Evolutionary conservation across 2,888 invertebrate genomes (phyloP), one percentile per base, ranked within the genome.

Genomic region (Zygogramma bicolorata): DNA sequence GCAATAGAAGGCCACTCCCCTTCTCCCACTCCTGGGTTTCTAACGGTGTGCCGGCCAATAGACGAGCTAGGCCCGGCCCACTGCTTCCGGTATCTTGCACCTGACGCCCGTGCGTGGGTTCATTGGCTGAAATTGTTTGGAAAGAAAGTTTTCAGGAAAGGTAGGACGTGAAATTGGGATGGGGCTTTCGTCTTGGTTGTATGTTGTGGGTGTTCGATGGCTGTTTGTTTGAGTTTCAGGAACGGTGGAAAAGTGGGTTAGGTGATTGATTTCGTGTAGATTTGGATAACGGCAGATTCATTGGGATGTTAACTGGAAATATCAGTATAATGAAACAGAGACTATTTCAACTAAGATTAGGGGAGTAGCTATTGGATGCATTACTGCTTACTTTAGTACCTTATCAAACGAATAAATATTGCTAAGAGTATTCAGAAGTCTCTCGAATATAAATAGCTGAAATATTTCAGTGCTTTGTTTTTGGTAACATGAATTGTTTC

Each of bases 81-180:
- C 73, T 68, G 78, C 79, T 80, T 82, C 80, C 80, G 80, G 79
- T 81, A 78, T 84, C 83, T 84, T 84, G 82, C 83, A 85, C 84
- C 84, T 85, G 84, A 82, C 78, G 80, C 81, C 80, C 76, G 80
- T 71, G 71, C 61, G 72, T 70, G 49, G 74, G 71, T 74, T 77
- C 74, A 82, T 84, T 83, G 83, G 82, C 74, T 61, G 66, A 62
- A 62, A 63, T 40, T 38, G 29, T 40, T 67, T 59, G 42, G 71
- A 71, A 71, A 71, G 66, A 62, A 62, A 67, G 71, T 71, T 71
- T 70, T 71, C 71, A 66, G 66, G 53, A 61, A 40, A 71, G 46
- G 46, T 46, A 66, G 61, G 67, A 58, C 63, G 34, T 61, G 61
- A 71, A 70, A 71, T 70, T 70, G 61, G 61, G 65, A 65, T 65